Conservation (phyloP, 2,113 vertebrate species). For the Semnornis frantzii region DNA sequence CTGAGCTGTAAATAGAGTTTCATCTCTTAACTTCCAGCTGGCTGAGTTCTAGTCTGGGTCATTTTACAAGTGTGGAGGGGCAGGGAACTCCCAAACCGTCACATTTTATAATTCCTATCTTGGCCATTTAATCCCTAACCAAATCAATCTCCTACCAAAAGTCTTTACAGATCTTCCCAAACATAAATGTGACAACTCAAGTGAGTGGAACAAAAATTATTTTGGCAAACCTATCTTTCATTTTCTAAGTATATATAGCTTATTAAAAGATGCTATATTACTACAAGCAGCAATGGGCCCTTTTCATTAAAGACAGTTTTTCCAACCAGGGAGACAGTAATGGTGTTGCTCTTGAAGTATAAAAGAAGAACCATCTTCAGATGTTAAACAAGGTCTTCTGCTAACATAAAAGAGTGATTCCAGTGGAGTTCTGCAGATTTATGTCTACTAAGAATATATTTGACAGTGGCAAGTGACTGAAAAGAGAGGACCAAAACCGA, state of each 20-base stretch:
- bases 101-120: too few species aligned
- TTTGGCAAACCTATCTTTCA: neutral
- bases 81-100: too few species aligned
- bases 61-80: too few species aligned
- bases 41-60: too few species aligned
- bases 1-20: too few species aligned
- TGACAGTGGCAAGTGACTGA: neutral
- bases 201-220: neutral
- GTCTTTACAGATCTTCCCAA: neutral
- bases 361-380: neutral
- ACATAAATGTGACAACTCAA: neutral
- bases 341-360: neutral
- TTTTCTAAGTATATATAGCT: neutral
- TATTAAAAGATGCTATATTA: neutral
- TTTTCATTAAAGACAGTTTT: neutral
- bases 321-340: neutral
- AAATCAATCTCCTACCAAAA: neutral
- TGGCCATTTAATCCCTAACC: too few species aligned
- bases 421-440: neutral
- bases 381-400: neutral
- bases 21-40: too few species aligned
- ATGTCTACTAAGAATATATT: neutral
- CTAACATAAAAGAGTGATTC: neutral
- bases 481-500: neutral
- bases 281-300: neutral